phyloP scores from a whole-genome alignment of 2,888 invertebrate species.

The Tetranychus piercei region DNA sequence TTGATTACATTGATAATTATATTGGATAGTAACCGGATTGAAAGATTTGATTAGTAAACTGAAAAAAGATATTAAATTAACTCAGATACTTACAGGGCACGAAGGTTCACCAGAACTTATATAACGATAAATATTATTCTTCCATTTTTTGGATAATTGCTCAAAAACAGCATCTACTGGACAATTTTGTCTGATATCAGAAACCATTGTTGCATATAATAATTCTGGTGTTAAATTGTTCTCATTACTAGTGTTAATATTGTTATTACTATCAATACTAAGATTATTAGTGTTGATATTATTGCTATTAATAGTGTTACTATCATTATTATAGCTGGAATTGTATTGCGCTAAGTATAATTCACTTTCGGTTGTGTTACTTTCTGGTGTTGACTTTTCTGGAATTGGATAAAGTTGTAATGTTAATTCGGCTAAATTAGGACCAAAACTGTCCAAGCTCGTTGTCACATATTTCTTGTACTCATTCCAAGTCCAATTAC shows the following conservation, averaged over 20 bases:
- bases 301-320: not conserved
- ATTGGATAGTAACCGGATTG: not conserved
- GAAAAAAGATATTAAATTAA: not conserved
- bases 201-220: conserved; percentile 30
- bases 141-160: conserved; percentile 24
- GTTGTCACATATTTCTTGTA: conserved; percentile 28
- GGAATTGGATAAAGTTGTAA: conserved; percentile 20
- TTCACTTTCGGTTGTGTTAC: not conserved
- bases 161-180: conserved; percentile 28
- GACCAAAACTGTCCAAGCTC: conserved; percentile 29
- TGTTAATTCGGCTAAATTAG: conserved; percentile 24
- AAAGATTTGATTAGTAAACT: conserved; percentile 3
- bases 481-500: conserved; percentile 28
- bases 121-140: conserved; percentile 29
- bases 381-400: not conserved
- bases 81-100: conserved; percentile 23
- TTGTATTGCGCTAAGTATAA: not conserved
- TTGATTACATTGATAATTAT: not conserved
- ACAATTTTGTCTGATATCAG: conserved; percentile 30
- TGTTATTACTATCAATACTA: not conserved
- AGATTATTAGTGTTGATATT: not conserved
- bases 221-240: conserved; percentile 25
- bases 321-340: not conserved
- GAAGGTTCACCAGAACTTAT: conserved; percentile 29
- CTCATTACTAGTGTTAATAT: conserved; percentile 18